These are phyloP conservation scores for Dendrophyllia cribrosa DNA, from an alignment of 64 coral and sea anemone species.

Conservation along the genomic window DNA sequence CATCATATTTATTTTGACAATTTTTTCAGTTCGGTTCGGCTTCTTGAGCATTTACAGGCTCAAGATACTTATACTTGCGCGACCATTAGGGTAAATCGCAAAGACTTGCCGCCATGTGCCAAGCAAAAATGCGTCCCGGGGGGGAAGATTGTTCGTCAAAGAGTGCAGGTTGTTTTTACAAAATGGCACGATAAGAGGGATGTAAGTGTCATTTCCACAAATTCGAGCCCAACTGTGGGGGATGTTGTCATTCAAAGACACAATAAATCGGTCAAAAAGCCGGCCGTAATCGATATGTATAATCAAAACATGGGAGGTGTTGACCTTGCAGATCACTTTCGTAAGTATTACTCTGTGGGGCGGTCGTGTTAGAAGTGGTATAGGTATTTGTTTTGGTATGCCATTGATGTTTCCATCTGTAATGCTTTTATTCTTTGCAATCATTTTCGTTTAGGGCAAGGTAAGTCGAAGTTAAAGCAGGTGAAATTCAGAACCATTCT, in stretches of 20 bases:
- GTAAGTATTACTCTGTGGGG: too few species aligned
- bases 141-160: not conserved
- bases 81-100: slow-evolving; percentile 24
- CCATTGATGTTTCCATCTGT: slow-evolving; percentile 13
- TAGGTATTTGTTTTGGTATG: slow-evolving; percentile 19
- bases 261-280: not conserved
- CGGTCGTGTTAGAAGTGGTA: not conserved
- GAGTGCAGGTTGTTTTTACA: slow-evolving; percentile 35
- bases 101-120: slow-evolving; percentile 44
- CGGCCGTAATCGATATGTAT: too few species aligned
- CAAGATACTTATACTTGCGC: slow-evolving; percentile 58
- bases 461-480: too few species aligned
- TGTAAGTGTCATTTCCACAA: slow-evolving; percentile 29
- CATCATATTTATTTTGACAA: slow-evolving; percentile 23
- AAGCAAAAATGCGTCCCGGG: slow-evolving; percentile 5
- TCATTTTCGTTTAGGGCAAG: not conserved
- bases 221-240: not conserved
- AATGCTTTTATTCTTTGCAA: not conserved
- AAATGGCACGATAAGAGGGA: slow-evolving; percentile 70
- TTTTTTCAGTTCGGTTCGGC: not conserved
- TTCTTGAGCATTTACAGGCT: slow-evolving; percentile 28
- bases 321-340: too few species aligned
- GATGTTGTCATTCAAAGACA: not conserved
- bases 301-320: too few species aligned
- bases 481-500: too few species aligned